Conservation (phyloP, 2,113 vertebrate species). For the Coptodon rendalli region DNA sequence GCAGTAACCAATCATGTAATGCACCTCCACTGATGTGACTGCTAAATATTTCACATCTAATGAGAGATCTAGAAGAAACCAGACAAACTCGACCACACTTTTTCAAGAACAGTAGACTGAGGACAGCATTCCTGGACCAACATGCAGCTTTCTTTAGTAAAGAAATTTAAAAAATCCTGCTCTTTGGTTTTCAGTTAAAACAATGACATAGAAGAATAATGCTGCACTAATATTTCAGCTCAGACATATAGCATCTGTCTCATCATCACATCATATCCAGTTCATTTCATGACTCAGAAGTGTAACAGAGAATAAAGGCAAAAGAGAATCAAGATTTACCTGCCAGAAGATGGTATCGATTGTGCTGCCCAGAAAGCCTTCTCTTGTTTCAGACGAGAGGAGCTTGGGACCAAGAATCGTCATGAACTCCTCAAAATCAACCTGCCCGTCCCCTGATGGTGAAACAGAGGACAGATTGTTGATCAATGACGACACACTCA, state of each 20-base stretch:
- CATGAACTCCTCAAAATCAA: slow-evolving; percentile 98
- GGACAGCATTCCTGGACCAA: background rate
- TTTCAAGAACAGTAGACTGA: background rate
- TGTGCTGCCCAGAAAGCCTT: slow-evolving; percentile 92
- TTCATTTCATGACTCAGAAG: background rate
- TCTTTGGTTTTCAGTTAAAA: background rate
- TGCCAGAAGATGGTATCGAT: slow-evolving; percentile 99
- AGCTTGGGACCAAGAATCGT: slow-evolving; percentile 96
- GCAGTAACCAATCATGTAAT: background rate
- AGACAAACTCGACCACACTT: background rate
- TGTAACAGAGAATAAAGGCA: background rate
- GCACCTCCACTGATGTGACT: background rate
- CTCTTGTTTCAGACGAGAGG: slow-evolving; percentile 89
- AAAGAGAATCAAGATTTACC: slow-evolving; percentile 65
- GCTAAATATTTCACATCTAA: background rate
- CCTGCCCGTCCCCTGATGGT: slow-evolving; percentile 89
- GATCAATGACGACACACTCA: background rate
- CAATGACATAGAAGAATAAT: background rate
- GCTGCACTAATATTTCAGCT: background rate
- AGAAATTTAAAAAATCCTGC: background rate
- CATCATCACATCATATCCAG: background rate
- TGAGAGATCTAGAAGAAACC: background rate
- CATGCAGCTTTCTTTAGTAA: background rate
- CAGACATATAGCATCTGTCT: background rate
- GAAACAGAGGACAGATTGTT: background rate